Conservation (phyloP, 2,113 vertebrate genomes). For the Orcinus orca region DNA sequence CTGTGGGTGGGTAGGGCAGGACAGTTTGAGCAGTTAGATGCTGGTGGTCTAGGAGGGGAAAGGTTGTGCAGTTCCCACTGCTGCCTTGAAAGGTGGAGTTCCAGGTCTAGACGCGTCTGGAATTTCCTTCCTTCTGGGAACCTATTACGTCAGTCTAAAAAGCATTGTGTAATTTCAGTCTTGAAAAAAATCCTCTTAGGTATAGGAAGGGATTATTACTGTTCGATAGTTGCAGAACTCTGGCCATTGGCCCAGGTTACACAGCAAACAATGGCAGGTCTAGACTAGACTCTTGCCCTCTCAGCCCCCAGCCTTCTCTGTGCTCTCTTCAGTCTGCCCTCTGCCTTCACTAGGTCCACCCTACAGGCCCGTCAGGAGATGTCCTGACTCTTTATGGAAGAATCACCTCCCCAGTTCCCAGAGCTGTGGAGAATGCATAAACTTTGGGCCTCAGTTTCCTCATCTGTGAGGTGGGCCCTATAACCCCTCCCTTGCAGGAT, state of each 20-base stretch:
- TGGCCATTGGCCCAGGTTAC: background rate
- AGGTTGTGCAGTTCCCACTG: background rate
- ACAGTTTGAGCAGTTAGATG: background rate
- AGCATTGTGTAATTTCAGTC: background rate
- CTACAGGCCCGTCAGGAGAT: background rate
- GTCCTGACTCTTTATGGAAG: background rate
- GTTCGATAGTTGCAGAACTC: background rate
- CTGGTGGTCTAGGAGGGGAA: accelerated
- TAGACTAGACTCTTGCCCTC: background rate
- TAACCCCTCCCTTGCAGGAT: background rate
- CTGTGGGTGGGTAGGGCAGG: constrained; percentile 61
- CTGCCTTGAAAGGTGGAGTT: background rate
- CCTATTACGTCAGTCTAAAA: background rate
- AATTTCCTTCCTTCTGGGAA: background rate
- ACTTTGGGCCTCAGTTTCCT: background rate
- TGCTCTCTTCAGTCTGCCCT: background rate
- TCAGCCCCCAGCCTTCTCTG: background rate
- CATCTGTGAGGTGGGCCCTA: background rate
- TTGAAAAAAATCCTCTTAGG: background rate
- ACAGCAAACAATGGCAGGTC: background rate
- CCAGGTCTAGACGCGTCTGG: accelerated
- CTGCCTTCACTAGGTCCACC: too few species aligned
- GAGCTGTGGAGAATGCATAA: background rate
- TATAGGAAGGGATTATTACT: background rate
- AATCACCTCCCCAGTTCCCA: background rate